These are phyloP conservation scores for Corythucha ciliata DNA, from an alignment of 2,888 invertebrate species.

Conservation along the genomic window DNA sequence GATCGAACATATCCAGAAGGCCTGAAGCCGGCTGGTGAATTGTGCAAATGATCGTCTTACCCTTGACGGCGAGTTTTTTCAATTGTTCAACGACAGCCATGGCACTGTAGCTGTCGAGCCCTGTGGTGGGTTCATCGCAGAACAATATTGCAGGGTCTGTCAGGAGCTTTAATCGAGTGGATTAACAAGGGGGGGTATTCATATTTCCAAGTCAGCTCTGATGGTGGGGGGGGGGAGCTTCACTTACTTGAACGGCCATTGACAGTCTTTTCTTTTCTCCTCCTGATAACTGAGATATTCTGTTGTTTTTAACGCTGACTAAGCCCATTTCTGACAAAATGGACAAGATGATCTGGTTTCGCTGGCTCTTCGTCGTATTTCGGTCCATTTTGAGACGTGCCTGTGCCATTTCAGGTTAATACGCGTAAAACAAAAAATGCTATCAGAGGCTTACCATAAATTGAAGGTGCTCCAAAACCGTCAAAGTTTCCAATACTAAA, in stretches of 20 bases:
- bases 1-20: slow-evolving; percentile 71
- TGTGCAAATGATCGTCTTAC: slow-evolving; percentile 74
- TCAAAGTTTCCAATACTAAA: slow-evolving; percentile 65
- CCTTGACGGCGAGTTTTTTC: slow-evolving; percentile 52
- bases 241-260: slow-evolving; percentile 68
- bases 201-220: too few relatives aligned
- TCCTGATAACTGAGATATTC: slow-evolving; percentile 70
- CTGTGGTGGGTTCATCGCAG: slow-evolving; percentile 90
- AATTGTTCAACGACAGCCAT: slow-evolving; percentile 65
- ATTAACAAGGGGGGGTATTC: not conserved
- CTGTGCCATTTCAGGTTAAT: slow-evolving; percentile 46
- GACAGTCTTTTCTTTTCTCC: slow-evolving; percentile 81
- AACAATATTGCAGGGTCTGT: slow-evolving; percentile 82
- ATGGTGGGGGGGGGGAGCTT: not conserved
- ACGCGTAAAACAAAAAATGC: not conserved
- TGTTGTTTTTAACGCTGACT: slow-evolving; percentile 57
- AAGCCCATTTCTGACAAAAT: slow-evolving; percentile 60
- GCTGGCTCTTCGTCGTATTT: slow-evolving; percentile 41
- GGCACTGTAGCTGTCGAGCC: slow-evolving; percentile 83
- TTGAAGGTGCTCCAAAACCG: slow-evolving; percentile 70
- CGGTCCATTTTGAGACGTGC: slow-evolving; percentile 66
- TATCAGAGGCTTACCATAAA: slow-evolving; percentile 61
- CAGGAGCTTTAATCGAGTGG: slow-evolving; percentile 53
- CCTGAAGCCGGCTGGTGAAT: slow-evolving; percentile 89
- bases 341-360: slow-evolving; percentile 43